phyloP scores from a whole-genome alignment of 2,113 vertebrate species.

The Ceyx melanurus region DNA sequence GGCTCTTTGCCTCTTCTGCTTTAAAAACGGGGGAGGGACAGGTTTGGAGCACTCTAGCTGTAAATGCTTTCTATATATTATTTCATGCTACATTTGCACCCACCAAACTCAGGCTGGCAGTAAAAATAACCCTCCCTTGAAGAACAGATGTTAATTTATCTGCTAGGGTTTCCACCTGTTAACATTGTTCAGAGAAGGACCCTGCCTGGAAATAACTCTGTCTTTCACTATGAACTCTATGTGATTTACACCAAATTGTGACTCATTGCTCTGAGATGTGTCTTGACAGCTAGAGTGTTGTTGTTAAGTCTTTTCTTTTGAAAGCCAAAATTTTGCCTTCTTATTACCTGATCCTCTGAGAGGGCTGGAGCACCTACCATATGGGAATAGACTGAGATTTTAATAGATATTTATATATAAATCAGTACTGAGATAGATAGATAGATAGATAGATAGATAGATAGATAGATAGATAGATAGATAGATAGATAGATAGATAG shows the following conservation, averaged over 20 bases:
- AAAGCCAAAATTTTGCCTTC: not conserved
- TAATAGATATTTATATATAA: too few relatives aligned
- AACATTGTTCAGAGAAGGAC: constrained; percentile 53
- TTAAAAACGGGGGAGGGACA: not conserved
- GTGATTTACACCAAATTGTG: constrained; percentile 20
- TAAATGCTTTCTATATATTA: constrained; percentile 38
- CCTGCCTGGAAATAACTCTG: constrained; percentile 51
- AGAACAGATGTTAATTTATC: constrained; percentile 54
- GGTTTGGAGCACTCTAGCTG: not conserved
- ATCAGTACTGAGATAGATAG: too few relatives aligned
- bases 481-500: too few relatives aligned
- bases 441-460: too few relatives aligned
- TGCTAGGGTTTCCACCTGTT: constrained; percentile 61
- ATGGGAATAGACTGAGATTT: not conserved
- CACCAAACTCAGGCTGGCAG: not conserved
- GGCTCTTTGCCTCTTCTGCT: not conserved
- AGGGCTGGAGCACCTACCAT: not conserved
- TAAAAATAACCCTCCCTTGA: constrained; percentile 66
- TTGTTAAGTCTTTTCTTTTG: not conserved
- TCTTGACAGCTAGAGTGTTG: not conserved
- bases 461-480: too few relatives aligned
- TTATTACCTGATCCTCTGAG: not conserved
- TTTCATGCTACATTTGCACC: not conserved
- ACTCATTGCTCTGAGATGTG: constrained; percentile 20
- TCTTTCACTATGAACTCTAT: constrained; percentile 16